phyloP scores from a whole-genome alignment of 2,797 vertebrate species.

The Balearica regulorum region DNA sequence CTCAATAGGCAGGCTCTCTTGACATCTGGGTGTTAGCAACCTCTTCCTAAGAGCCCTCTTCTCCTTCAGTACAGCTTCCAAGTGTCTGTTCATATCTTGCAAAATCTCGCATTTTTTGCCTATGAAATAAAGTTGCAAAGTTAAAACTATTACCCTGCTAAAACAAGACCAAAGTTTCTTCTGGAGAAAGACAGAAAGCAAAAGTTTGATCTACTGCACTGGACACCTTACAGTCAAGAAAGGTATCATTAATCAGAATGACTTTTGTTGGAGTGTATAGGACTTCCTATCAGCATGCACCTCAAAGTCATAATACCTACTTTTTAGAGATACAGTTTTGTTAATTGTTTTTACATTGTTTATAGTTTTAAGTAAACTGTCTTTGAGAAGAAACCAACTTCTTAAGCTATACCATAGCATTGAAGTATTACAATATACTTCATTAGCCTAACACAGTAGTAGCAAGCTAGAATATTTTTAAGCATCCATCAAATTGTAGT shows the following conservation, averaged over 20 bases:
- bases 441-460: not conserved
- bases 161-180: not conserved
- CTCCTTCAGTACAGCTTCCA: constrained; percentile 83
- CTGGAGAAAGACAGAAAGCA: not conserved
- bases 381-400: not conserved
- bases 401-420: not conserved
- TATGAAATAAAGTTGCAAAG: constrained; percentile 42
- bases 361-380: not conserved
- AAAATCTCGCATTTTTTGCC: constrained; percentile 76
- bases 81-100: constrained; percentile 81
- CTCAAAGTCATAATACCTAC: not conserved
- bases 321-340: not conserved
- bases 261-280: not conserved
- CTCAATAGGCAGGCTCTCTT: constrained; percentile 82
- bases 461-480: not conserved
- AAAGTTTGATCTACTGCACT: not conserved
- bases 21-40: constrained; percentile 78
- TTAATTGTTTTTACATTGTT: not conserved
- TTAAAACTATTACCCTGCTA: not conserved
- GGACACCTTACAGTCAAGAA: not conserved
- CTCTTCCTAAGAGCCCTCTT: constrained; percentile 80
- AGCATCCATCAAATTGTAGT: not conserved
- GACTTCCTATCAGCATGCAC: not conserved
- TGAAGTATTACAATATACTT: not conserved
- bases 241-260: not conserved